Evolutionary conservation across 2,113 vertebrate species (phyloP), one percentile per base, ranked within the genome.

Genomic region (Paralichthys olivaceus): DNA sequence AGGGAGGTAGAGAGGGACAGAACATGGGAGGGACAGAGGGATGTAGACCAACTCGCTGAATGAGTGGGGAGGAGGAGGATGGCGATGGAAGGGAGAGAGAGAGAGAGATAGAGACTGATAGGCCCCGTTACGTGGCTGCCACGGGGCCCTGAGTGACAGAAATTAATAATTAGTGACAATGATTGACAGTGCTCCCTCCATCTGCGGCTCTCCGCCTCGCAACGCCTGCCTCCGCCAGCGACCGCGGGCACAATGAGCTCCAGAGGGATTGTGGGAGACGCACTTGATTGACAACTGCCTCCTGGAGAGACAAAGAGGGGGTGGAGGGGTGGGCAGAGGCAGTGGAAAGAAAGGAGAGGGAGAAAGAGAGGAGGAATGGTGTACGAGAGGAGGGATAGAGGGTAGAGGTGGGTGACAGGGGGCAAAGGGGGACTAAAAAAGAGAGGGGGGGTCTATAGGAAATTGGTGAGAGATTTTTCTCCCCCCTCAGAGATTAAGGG

Each of bases 151-250:
- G 97, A 99, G 97, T 99, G 98, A 98, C 97, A 99, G 97, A 98
- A 98, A 97, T 98, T 99, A 99, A 99, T 99, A 98, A 99, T 99
- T 98, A 98, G 97, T 99, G 98, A 99, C 97, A 98, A 97, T 99
- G 98, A 99, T 96, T 99, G 98, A 96, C 98, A 97, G 97, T 86
- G 87, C 95, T 93, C 95, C 93, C 96, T 98, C 97, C 96, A 95
- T 96, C 96, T 96, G 96, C 95, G 93, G 95, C 96, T 95, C 93
- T 94, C 95, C 54, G 95, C 95, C 97, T 91, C 90, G 94, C 96
- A 96, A 97, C 97, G 90, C 95, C 95, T 95, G 92, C 95, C 96
- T 96, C 93, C 96, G 91, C 94, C 88, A 89, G 95, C 96, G 95
- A 97, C 96, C 96, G 94, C 95, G 90, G 96, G 97, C 96, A 96